Conservation (phyloP, 2,797 vertebrate genomes). For the Myotis findleyi region DNA sequence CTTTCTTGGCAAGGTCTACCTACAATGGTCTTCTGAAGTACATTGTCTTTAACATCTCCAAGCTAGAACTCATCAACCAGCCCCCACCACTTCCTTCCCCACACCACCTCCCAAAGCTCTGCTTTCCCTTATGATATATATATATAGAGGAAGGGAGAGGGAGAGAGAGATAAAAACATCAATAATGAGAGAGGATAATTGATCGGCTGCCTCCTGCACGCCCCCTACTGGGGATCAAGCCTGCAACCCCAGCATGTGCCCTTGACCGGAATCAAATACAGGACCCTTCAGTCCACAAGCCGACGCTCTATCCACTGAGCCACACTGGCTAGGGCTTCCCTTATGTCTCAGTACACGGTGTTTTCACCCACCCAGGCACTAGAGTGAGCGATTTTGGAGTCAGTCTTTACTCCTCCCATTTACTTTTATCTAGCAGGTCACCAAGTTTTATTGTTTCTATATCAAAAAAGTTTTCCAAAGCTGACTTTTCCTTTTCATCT, state of each 20-base stretch:
- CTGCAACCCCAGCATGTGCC: no score
- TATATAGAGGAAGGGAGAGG: no score
- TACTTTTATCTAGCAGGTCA: not conserved
- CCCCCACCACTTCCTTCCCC: not conserved
- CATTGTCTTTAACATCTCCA: not conserved
- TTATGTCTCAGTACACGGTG: not conserved
- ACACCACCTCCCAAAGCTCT: not conserved
- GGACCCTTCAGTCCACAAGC: no score
- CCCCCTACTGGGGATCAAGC: no score
- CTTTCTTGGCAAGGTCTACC: not conserved
- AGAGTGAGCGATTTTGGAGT: not conserved
- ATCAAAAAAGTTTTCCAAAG: not conserved
- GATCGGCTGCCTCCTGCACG: no score
- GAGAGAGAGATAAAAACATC: no score
- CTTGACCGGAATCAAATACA: no score
- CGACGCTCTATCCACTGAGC: no score
- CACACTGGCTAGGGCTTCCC: not conserved
- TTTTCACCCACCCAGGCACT: not conserved
- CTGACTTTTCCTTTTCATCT: not conserved
- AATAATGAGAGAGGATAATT: no score
- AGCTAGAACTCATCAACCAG: not conserved
- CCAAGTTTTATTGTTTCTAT: not conserved
- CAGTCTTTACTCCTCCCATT: not conserved
- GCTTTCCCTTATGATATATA: no score
- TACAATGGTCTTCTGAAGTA: not conserved